A percentile compares a stretch with the other conserved stretches of the same genome.
phyloP scores from a whole-genome alignment of 2,797 vertebrate genomes.

The Coregonus ussuriensis region DNA sequence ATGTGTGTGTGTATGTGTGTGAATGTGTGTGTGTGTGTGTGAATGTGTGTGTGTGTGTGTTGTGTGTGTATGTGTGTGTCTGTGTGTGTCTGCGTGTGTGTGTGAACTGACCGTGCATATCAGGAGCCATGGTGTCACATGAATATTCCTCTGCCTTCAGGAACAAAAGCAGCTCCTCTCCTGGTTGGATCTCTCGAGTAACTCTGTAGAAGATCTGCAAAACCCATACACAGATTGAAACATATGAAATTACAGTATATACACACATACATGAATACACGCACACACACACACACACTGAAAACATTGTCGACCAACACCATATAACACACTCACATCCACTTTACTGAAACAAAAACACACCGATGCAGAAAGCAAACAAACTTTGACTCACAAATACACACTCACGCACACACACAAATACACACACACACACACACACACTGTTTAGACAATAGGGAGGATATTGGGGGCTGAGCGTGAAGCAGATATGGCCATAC shows the following conservation, averaged over 20 bases:
- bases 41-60: conserved; percentile 4
- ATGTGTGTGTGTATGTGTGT: neutral
- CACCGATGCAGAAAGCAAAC: neutral
- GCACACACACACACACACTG: conserved; percentile 16
- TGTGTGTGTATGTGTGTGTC: conserved; percentile 13
- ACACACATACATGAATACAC: neutral
- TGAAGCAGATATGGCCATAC: neutral
- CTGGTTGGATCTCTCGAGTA: conserved; percentile 89
- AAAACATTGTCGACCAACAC: neutral
- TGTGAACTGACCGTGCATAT: conserved; percentile 88
- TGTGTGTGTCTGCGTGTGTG: neutral
- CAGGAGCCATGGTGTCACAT: conserved; percentile 94
- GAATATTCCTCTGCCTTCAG: conserved; percentile 98
- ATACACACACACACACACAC: neutral
- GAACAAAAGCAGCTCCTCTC: conserved; percentile 96
- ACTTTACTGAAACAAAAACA: neutral
- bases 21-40: too few relatives aligned
- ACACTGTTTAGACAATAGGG: neutral
- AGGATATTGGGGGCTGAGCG: neutral
- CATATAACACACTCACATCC: neutral
- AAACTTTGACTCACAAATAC: neutral
- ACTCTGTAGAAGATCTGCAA: conserved; percentile 95
- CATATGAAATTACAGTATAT: conserved; percentile 13
- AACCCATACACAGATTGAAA: conserved; percentile 22
- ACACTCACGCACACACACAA: too few relatives aligned